Evolutionary conservation across 2,797 vertebrate genomes (phyloP).

Genomic region (Scleropages formosus): DNA sequence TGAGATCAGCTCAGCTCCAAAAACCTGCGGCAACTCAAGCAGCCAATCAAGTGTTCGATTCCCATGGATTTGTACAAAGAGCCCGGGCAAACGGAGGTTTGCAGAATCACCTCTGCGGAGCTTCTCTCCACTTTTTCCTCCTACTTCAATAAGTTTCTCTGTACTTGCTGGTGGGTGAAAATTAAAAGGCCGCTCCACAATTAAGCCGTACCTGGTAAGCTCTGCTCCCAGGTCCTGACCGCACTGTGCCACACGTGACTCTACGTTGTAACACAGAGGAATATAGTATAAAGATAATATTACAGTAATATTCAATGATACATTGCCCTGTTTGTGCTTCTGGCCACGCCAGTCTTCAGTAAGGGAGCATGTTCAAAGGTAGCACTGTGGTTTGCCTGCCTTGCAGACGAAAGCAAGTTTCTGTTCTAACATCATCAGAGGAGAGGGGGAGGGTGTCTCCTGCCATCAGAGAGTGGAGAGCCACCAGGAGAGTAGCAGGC

Average conservation of each 20-base stretch:
- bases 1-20: no score
- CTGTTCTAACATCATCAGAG: neutral
- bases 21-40: neutral
- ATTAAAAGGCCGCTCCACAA: neutral
- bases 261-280: neutral
- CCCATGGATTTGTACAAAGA: neutral
- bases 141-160: neutral
- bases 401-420: neutral
- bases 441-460: conserved; percentile 12
- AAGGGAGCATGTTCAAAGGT: neutral
- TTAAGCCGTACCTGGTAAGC: no score
- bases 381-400: neutral
- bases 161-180: neutral
- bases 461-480: conserved; percentile 15
- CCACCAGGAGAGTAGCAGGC: conserved; percentile 23
- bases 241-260: neutral
- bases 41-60: neutral
- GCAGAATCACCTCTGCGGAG: no score
- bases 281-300: neutral
- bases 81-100: no score
- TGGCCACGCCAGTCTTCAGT: neutral
- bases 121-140: neutral
- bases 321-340: neutral
- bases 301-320: neutral
- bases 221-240: no score